Conservation (phyloP, 2,888 invertebrate species). For the Acanthococcus lagerstroemiae region DNA sequence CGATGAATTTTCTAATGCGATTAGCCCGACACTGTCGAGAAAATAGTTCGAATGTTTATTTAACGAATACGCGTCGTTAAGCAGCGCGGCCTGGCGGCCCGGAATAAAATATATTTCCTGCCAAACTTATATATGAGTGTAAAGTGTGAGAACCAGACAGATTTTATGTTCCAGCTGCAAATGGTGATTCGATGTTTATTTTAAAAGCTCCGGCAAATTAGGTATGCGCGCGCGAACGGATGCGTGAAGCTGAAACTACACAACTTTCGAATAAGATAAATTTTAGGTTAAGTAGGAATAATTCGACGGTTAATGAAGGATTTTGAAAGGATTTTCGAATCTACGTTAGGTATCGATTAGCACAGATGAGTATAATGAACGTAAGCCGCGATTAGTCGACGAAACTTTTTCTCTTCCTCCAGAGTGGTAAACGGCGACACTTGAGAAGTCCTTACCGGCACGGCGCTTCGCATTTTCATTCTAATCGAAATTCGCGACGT, state of each 20-base stretch:
- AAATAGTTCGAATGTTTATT: conserved; percentile 25
- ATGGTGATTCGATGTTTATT: conserved; percentile 29
- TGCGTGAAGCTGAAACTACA: conserved; percentile 2
- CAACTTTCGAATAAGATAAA: conserved; percentile 21
- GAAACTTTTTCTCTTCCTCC: too few species aligned
- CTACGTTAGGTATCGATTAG: neutral
- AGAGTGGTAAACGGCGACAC: too few species aligned
- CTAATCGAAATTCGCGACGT: too few species aligned
- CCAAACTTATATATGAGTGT: neutral
- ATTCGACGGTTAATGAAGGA: conserved; percentile 15
- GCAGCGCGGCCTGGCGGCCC: neutral
- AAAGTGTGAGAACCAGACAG: conserved; percentile 27
- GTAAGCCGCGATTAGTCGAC: neutral
- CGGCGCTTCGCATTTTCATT: too few species aligned
- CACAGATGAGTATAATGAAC: neutral
- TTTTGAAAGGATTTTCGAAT: conserved; percentile 3
- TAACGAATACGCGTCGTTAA: conserved; percentile 11
- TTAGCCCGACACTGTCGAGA: conserved; percentile 22
- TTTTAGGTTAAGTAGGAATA: conserved; percentile 8
- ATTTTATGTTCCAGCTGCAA: conserved; percentile 23
- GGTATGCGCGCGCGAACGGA: conserved; percentile 14
- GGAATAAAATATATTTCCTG: neutral
- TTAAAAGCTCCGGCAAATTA: conserved; percentile 20
- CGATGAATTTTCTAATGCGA: conserved; percentile 15
- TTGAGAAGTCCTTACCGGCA: too few species aligned